Base-by-base conservation (phyloP, 1,140 invertebrate genomes). In the Euglossa dilemma region DNA sequence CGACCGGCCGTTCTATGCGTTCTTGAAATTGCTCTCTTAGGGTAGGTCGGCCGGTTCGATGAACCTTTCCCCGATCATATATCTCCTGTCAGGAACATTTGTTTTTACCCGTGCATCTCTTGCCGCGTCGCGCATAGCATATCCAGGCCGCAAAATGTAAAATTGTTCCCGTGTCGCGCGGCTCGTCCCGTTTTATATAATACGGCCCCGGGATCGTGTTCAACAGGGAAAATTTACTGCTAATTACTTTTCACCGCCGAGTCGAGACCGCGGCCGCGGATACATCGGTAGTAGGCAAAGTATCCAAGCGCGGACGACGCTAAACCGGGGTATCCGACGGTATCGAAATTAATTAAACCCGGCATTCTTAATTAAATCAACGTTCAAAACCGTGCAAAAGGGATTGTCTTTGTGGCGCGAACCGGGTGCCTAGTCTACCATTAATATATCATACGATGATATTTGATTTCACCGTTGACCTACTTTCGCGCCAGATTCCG, bases 211-310 rank as follows among this genome's bases (percentile, higher is more conserved):
- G n/a, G 9, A 16, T 23, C 61, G 76, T 23, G 56, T n/a, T 28
- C n/a, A 66, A 7, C 61, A 25, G 18, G 23, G 83, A 82, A 82
- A 89, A 89, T 89, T 88, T 89, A 89, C 79, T 88, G 84, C 87
- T 88, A 85, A 89, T 89, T 89, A 85, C 84, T 85, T 86, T 76
- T 71, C 52, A 57, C 45, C 61, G 36, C 4, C 36, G 36, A 36
- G 36, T 36, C 36, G 36, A n/a, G n/a, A 4, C 36, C 4, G 45
- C 52, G 47, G 18, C n/a, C 23, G 3, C 25, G 61, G 4, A 43
- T 0, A 2, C 16, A 18, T 6, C 25, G 23, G 20, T 36, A 63
- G 74, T 87, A 84, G 64, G 70, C 71, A 64, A n/a, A 64, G 57
- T 63, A 56, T 52, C 76, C 14, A 54, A 36, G 63, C 20, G 18